Percentiles rank a stretch among this genome's conserved stretches.
phyloP scores from a whole-genome alignment of 2,797 vertebrate species.

The Poecilia gillii region DNA sequence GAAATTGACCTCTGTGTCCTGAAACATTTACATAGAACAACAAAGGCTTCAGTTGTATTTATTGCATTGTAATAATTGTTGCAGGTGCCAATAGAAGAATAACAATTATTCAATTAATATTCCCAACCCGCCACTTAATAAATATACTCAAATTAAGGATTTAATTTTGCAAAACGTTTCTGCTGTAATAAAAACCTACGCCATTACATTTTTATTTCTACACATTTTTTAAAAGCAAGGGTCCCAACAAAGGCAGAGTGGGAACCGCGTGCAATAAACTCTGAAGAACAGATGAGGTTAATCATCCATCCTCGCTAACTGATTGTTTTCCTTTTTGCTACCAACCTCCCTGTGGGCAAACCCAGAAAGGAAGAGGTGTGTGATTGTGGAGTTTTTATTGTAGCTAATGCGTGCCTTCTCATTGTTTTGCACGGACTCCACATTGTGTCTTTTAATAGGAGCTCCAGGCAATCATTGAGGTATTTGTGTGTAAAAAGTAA shows the following conservation, averaged over 20 bases:
- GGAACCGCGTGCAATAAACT: constrained; percentile 17
- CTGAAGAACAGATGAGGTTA: constrained; percentile 25
- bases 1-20: background rate
- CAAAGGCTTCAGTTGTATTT: background rate
- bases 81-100: background rate
- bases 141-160: background rate
- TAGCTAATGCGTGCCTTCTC: constrained; percentile 65
- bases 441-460: constrained; percentile 74
- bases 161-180: background rate
- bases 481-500: constrained; percentile 77
- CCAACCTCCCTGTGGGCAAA: constrained; percentile 28
- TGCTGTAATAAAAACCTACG: background rate
- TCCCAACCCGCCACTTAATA: background rate
- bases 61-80: background rate
- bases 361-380: constrained; percentile 17
- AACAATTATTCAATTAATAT: background rate
- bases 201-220: background rate
- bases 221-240: background rate
- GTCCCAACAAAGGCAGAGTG: background rate
- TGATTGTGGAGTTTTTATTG: constrained; percentile 57
- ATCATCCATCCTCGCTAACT: constrained; percentile 40
- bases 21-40: background rate
- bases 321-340: constrained; percentile 35
- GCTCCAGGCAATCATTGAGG: constrained; percentile 73
- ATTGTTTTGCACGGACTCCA: constrained; percentile 57